Evolutionary conservation across 2,888 invertebrate species (phyloP), one percentile per base, ranked within the genome.

Genomic region (Augochlorella aurata): DNA sequence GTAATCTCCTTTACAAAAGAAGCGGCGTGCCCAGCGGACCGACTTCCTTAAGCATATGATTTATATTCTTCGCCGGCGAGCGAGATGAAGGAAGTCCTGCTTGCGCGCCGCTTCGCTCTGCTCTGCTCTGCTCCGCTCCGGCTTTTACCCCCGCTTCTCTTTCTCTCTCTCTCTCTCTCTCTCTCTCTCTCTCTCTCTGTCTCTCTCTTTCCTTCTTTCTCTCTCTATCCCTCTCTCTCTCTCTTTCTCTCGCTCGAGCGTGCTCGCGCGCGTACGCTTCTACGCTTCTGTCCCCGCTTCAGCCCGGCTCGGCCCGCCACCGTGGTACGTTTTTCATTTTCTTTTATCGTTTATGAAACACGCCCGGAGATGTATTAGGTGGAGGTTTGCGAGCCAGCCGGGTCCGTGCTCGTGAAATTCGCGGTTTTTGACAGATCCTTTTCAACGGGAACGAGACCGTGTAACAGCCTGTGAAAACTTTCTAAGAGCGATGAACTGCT

Each of bases 1-100:
- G 85, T 83, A 87, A 87, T 87, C 87, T 85, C 74, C 81, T 74
- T 74, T 87, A 87, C 85, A 87, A 85, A 85, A 78, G 85, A 73
- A 87, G 77, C 81, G 71, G 47, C 79, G 68, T 50, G 71, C 61
- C 61, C 29, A 3, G 29, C 29, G 29, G 29, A 24, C 61, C 61
- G 61, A 81, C 81, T 87, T 87, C 76, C 87, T 85, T 82, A 87
- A 87, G 85, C 87, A 72, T 77, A 83, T 82, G 87, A 87, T 85
- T 87, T 87, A 87, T 87, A 87, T 87, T 87, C 85, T 76, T 81
- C 76, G 71, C 58, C 77, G 77, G 61, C 61, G 65, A 76, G 44
- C 72, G 67, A 74, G 80, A 83, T 45, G 76, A 73, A 85, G 80
- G 67, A 38, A 79, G 85, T 76, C 79, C 75, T 70, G 77, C 81